Conservation (phyloP, 2,113 vertebrate genomes). For the Phalacrocorax carbo region DNA sequence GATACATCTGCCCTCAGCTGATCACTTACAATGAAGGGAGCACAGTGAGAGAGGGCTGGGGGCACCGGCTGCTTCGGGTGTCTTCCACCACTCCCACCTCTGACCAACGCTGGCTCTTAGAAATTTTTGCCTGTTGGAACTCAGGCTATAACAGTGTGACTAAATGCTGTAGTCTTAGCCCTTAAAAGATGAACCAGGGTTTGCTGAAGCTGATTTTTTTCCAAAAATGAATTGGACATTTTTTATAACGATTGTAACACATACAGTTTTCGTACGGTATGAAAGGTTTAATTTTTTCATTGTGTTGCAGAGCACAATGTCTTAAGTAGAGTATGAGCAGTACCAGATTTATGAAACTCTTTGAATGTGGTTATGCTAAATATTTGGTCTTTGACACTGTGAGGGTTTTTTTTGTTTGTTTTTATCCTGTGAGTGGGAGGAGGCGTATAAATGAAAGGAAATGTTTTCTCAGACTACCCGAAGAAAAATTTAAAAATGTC, state of each 20-base stretch:
- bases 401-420: not conserved
- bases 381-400: not conserved
- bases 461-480: not conserved
- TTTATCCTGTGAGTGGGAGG: not conserved
- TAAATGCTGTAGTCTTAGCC: not conserved
- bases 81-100: not conserved
- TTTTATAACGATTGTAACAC: not conserved
- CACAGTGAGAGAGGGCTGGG: accelerated
- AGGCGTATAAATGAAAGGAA: not conserved
- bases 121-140: not conserved
- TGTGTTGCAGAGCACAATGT: not conserved
- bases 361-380: not conserved
- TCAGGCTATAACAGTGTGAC: not conserved
- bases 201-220: not conserved
- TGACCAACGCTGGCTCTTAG: not conserved
- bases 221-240: not conserved
- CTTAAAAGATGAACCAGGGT: not conserved
- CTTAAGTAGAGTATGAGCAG: not conserved
- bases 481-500: not conserved
- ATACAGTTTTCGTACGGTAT: not conserved
- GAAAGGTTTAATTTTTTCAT: not conserved
- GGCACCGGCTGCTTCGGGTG: not conserved
- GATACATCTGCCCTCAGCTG: not conserved
- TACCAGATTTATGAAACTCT: not conserved
- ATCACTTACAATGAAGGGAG: not conserved